Percentiles rank a stretch among this genome's conserved stretches.
Evolutionary conservation across 2,888 invertebrate genomes (phyloP).

Genomic region (Ptychoptera albimana): DNA sequence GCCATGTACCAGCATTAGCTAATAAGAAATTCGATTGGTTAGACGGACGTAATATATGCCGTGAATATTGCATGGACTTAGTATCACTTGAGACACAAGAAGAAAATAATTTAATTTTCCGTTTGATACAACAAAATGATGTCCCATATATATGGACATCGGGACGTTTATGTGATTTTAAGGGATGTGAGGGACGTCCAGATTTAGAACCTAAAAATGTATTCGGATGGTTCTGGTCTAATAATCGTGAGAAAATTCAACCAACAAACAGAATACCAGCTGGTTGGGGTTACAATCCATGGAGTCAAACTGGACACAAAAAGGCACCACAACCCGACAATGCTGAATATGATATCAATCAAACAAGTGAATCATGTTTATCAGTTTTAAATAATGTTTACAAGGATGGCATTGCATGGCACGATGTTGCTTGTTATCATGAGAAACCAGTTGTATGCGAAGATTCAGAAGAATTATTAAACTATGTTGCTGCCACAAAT

Average conservation of each 20-base stretch:
- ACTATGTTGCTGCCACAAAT: slow-evolving; percentile 72
- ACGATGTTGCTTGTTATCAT: slow-evolving; percentile 86
- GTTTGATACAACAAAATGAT: slow-evolving; percentile 73
- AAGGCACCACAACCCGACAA: slow-evolving; percentile 78
- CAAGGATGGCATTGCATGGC: slow-evolving; percentile 87
- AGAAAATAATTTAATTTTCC: slow-evolving; percentile 79
- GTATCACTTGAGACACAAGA: slow-evolving; percentile 79
- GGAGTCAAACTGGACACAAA: slow-evolving; percentile 84
- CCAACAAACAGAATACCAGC: slow-evolving; percentile 55
- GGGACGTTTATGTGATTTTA: slow-evolving; percentile 83
- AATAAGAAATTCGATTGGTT: slow-evolving; percentile 79
- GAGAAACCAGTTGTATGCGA: slow-evolving; percentile 86
- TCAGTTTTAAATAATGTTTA: slow-evolving; percentile 83
- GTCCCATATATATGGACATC: slow-evolving; percentile 90
- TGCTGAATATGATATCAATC: slow-evolving; percentile 80
- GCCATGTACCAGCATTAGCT: slow-evolving; percentile 60
- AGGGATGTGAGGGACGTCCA: slow-evolving; percentile 72
- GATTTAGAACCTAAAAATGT: slow-evolving; percentile 76
- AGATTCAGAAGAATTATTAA: slow-evolving; percentile 75
- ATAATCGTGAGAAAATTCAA: slow-evolving; percentile 70
- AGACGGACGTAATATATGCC: slow-evolving; percentile 78
- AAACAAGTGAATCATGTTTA: slow-evolving; percentile 73
- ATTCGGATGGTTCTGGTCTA: slow-evolving; percentile 88
- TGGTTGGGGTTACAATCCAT: slow-evolving; percentile 61
- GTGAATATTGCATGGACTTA: slow-evolving; percentile 88